Evolutionary conservation across 2,797 vertebrate genomes (phyloP).

Genomic region (Natrix natrix): DNA sequence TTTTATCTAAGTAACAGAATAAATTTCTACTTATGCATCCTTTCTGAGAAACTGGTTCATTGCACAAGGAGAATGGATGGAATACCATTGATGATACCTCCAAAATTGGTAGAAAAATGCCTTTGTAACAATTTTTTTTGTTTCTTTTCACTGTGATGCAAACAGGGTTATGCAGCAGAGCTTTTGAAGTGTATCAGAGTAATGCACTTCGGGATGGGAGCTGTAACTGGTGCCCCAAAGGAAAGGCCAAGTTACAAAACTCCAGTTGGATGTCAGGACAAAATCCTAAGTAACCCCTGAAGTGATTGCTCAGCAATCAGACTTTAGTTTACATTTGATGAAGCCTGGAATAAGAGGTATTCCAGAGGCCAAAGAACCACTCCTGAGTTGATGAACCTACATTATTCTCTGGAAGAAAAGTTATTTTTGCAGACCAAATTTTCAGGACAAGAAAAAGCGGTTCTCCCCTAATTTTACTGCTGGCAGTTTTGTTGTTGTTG

Average conservation of each 20-base stretch:
- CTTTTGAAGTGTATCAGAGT: neutral
- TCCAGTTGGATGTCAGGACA: neutral
- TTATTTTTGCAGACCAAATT: neutral
- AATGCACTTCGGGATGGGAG: neutral
- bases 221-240: neutral
- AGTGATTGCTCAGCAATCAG: neutral
- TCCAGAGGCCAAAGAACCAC: neutral
- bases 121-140: neutral
- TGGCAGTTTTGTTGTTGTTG: neutral
- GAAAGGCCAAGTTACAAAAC: neutral
- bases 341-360: neutral
- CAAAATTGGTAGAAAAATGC: neutral
- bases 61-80: neutral
- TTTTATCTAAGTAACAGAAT: neutral
- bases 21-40: neutral
- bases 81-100: neutral
- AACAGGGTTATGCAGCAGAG: neutral
- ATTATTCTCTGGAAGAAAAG: neutral
- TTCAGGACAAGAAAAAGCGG: neutral
- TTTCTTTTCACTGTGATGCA: neutral
- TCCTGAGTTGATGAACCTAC: neutral
- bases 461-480: neutral
- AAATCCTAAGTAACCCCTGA: neutral
- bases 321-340: neutral
- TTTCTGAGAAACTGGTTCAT: neutral